Evolutionary conservation across 2,797 vertebrate genomes (phyloP).

Genomic region (Sternotherus odoratus): DNA sequence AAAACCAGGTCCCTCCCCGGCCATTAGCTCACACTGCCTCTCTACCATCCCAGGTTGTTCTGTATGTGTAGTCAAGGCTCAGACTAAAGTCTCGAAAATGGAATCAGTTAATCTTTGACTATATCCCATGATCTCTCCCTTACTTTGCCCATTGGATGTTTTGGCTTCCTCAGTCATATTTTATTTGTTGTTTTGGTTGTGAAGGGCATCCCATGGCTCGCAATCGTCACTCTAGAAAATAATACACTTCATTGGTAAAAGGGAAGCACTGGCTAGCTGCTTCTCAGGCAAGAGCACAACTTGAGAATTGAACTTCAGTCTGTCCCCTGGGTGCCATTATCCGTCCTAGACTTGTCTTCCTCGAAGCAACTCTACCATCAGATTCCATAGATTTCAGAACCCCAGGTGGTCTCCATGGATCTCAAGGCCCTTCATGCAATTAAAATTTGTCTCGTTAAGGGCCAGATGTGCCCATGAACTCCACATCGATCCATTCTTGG

Average conservation of each 20-base stretch:
- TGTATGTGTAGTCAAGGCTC: neutral
- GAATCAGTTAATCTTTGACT: neutral
- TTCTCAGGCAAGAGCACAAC: rapidly evolving
- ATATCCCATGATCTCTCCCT: neutral
- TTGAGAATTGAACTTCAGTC: neutral
- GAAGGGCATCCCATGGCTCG: neutral
- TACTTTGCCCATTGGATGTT: neutral
- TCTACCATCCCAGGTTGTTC: too few species aligned
- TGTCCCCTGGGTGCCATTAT: neutral
- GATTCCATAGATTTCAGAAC: conserved; percentile 6
- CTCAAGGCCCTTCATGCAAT: conserved; percentile 8
- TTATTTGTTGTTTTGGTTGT: neutral
- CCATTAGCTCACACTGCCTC: neutral
- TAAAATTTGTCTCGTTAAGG: conserved; percentile 11
- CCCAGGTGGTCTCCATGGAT: neutral
- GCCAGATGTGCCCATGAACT: rapidly evolving
- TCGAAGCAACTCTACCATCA: neutral
- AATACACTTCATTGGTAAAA: neutral
- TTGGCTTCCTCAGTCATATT: neutral
- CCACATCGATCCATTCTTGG: neutral
- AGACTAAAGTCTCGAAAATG: neutral
- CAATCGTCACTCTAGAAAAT: neutral
- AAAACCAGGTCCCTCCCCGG: neutral
- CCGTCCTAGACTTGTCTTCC: neutral
- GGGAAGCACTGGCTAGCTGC: neutral